Evolutionary conservation across 2,113 vertebrate species (phyloP).

Genomic region (Vireo altiloquus): DNA sequence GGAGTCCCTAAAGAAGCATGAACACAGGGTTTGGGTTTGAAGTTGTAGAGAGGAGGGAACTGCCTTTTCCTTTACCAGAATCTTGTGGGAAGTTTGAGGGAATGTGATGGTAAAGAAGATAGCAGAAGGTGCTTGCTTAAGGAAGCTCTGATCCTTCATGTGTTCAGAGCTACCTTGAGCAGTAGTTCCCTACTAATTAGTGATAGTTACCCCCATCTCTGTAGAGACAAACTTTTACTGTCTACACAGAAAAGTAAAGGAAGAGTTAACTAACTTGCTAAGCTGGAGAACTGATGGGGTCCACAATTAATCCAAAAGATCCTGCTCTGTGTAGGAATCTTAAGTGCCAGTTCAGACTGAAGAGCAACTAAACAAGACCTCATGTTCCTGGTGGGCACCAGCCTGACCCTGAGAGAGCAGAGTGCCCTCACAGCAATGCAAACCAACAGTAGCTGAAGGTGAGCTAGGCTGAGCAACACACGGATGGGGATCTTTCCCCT

Average conservation of each 20-base stretch:
- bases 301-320: neutral
- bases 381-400: rapidly evolving
- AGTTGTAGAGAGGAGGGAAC: neutral
- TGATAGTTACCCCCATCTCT: neutral
- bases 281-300: neutral
- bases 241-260: neutral
- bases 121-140: neutral
- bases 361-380: neutral
- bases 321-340: neutral
- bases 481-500: neutral
- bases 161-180: neutral
- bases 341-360: neutral
- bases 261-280: neutral
- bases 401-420: neutral
- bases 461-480: no score
- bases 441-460: no score
- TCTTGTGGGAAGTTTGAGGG: neutral
- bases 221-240: neutral
- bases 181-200: neutral
- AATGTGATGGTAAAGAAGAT: neutral
- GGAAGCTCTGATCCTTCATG: neutral
- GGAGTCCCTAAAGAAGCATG: neutral
- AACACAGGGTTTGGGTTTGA: neutral
- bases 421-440: neutral
- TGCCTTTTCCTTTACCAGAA: neutral